phyloP scores from a whole-genome alignment of 1,140 invertebrate species.

The Pogonomyrmex californicus region DNA sequence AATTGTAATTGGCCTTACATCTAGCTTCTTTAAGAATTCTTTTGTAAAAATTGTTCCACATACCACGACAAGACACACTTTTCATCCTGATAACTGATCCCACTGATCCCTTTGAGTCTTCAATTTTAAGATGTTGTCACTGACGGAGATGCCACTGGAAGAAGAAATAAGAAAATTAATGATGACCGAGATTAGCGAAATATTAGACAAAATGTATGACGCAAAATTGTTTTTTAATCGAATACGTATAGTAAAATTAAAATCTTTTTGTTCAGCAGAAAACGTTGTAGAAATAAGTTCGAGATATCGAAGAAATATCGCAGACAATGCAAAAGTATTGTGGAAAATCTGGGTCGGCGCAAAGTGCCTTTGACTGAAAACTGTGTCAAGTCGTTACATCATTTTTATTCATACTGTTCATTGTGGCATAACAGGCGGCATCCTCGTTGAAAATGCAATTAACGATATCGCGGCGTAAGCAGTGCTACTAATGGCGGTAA shows the following conservation, averaged over 20 bases:
- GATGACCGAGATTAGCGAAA: background rate
- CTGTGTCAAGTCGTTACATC: constrained; percentile 34
- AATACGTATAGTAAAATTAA: background rate
- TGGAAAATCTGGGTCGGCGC: background rate
- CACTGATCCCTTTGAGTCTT: background rate
- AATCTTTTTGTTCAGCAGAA: background rate
- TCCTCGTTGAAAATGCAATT: constrained; percentile 31
- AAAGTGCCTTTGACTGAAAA: constrained; percentile 19
- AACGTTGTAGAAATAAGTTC: background rate
- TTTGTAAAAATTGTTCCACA: constrained; percentile 29
- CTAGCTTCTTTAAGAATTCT: background rate
- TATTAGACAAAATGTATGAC: background rate
- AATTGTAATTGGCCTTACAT: background rate
- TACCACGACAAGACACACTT: background rate
- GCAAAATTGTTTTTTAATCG: background rate
- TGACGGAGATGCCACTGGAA: background rate
- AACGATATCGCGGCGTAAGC: constrained; percentile 43
- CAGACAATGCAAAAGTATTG: background rate
- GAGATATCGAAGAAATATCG: background rate
- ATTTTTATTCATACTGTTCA: constrained; percentile 45
- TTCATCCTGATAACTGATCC: background rate
- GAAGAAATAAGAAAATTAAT: constrained; percentile 29
- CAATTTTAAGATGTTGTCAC: background rate
- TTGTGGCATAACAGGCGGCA: background rate
- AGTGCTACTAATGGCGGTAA: background rate